These are phyloP conservation scores for Drosophila mulleri DNA, from an alignment of 2,888 invertebrate genomes.

Conservation along the genomic window DNA sequence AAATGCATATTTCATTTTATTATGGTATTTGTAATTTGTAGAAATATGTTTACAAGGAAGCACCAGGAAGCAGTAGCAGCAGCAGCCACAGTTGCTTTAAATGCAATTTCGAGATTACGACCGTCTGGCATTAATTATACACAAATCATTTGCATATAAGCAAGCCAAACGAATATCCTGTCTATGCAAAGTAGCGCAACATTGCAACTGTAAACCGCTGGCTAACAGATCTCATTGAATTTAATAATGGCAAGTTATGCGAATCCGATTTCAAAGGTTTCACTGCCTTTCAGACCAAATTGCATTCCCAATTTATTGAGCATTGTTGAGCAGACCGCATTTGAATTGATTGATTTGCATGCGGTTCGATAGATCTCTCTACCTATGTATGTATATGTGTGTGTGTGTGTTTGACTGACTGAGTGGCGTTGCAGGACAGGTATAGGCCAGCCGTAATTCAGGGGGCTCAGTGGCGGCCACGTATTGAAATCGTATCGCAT, in stretches of 20 bases:
- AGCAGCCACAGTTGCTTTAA: constrained; percentile 1
- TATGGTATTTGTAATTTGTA: constrained; percentile 65
- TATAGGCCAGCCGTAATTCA: neutral
- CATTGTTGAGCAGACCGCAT: constrained; percentile 33
- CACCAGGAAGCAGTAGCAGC: too few relatives aligned
- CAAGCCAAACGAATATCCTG: constrained; percentile 18
- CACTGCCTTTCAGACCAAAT: constrained; percentile 8
- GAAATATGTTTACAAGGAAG: constrained; percentile 51
- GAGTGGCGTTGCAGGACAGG: constrained; percentile 18
- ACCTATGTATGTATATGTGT: neutral
- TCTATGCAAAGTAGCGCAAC: neutral
- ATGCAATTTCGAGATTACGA: constrained; percentile 36
- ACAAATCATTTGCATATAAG: constrained; percentile 51
- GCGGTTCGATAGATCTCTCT: constrained; percentile 46
- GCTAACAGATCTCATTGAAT: constrained; percentile 16
- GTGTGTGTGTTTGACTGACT: neutral
- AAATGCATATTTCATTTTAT: constrained; percentile 52
- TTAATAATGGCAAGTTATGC: constrained; percentile 41
- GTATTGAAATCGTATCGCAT: constrained; percentile 13
- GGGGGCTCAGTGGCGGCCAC: constrained; percentile 3
- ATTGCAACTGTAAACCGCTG: constrained; percentile 1
- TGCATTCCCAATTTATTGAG: constrained; percentile 41
- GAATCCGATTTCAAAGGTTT: constrained; percentile 34
- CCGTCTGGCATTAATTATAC: constrained; percentile 55
- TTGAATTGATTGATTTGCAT: constrained; percentile 48